phyloP scores from a whole-genome alignment of 2,797 vertebrate species.

The Oryzias dopingdopingensis region DNA sequence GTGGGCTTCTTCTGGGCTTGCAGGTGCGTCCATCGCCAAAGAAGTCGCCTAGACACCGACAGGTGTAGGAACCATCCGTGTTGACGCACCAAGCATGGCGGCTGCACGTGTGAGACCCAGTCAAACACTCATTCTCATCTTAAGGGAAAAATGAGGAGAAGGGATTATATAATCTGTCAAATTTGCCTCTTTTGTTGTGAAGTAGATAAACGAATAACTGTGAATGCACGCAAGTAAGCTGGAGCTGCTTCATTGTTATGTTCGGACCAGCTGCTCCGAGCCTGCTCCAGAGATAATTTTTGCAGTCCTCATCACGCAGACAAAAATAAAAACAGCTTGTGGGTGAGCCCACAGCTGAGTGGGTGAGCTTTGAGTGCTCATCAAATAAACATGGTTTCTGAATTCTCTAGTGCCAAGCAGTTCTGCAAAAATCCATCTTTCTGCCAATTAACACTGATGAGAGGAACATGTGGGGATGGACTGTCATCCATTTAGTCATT shows the following conservation, averaged over 20 bases:
- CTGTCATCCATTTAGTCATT: slow-evolving; percentile 54
- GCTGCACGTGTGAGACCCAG: slow-evolving; percentile 70
- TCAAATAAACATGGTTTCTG: slow-evolving; percentile 66
- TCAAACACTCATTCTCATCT: slow-evolving; percentile 76
- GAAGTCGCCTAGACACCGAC: slow-evolving; percentile 65
- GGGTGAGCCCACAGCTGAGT: slow-evolving; percentile 66
- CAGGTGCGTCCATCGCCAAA: slow-evolving; percentile 70
- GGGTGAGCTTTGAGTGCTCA: slow-evolving; percentile 65
- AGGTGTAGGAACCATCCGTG: slow-evolving; percentile 73
- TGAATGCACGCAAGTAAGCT: background rate
- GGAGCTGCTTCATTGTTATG: slow-evolving; percentile 9
- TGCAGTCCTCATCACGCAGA: slow-evolving; percentile 50
- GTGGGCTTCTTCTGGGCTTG: slow-evolving; percentile 62
- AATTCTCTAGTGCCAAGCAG: slow-evolving; percentile 59
- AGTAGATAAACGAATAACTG: background rate
- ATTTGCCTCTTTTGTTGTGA: background rate
- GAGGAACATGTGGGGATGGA: slow-evolving; percentile 60
- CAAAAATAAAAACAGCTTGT: slow-evolving; percentile 61
- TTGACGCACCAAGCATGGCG: slow-evolving; percentile 69
- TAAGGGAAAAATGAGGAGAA: slow-evolving; percentile 14
- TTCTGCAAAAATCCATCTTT: slow-evolving; percentile 55
- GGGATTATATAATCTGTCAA: slow-evolving; percentile 4
- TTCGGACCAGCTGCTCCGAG: slow-evolving; percentile 30
- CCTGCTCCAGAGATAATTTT: slow-evolving; percentile 49
- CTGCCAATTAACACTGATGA: slow-evolving; percentile 63